phyloP scores from a whole-genome alignment of 2,797 vertebrate species.

The Poeciliopsis infans region DNA sequence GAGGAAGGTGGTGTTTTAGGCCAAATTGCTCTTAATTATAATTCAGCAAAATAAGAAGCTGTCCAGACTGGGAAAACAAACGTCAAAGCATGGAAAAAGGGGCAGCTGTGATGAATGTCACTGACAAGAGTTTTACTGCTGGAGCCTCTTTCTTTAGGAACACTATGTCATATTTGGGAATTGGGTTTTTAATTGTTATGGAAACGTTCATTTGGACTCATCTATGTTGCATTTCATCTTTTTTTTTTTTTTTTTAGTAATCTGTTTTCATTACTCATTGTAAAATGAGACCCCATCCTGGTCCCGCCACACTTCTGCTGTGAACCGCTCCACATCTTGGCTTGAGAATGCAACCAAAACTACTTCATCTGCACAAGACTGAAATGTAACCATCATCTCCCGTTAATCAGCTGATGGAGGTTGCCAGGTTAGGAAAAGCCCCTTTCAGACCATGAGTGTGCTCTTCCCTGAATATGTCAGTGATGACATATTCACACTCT shows the following conservation, averaged over 20 bases:
- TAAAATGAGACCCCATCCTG: not conserved
- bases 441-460: not conserved
- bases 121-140: not conserved
- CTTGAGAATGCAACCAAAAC: not conserved
- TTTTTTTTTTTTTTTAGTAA: not conserved
- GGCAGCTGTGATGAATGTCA: not conserved
- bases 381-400: not conserved
- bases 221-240: not conserved
- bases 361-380: not conserved
- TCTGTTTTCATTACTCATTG: not conserved
- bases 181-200: not conserved
- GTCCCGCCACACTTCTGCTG: not conserved
- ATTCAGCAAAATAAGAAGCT: not conserved
- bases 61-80: not conserved
- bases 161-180: not conserved
- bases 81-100: not conserved
- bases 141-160: not conserved
- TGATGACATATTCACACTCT: not conserved
- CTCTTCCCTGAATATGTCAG: not conserved
- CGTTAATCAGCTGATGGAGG: not conserved
- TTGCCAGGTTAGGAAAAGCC: not conserved
- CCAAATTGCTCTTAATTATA: not conserved
- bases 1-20: not conserved
- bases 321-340: not conserved
- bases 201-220: not conserved